Conservation (phyloP, 1,140 invertebrate genomes). For the Philotrypesis tridentata region DNA sequence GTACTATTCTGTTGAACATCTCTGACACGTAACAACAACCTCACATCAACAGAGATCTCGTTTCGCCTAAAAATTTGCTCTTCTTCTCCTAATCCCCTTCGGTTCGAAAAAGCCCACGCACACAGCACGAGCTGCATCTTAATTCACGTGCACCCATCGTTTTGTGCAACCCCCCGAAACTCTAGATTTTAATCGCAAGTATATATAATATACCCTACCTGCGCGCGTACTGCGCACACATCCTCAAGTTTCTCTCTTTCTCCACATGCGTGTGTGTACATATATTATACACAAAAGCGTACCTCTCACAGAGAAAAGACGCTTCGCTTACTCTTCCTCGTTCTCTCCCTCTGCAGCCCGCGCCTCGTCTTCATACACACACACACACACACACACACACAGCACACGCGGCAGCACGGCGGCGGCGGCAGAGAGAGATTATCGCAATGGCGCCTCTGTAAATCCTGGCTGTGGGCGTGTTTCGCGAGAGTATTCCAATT, state of each 20-base stretch:
- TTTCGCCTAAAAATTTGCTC: not conserved
- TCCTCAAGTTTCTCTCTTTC: no score
- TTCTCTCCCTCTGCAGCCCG: not conserved
- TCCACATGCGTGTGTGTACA: no score
- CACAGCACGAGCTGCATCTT: not conserved
- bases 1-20: no score
- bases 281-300: not conserved
- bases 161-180: not conserved
- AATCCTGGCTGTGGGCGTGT: conserved; percentile 49
- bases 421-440: conserved; percentile 22
- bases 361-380: no score
- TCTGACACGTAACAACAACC: no score
- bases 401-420: no score
- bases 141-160: conserved; percentile 12
- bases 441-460: conserved; percentile 51
- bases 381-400: no score
- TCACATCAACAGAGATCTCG: no score
- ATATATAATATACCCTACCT: not conserved
- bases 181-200: conserved; percentile 35
- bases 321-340: not conserved
- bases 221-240: no score
- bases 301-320: not conserved
- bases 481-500: conserved; percentile 54
- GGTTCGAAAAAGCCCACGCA: not conserved
- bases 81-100: no score